phyloP scores from a whole-genome alignment of 1,140 invertebrate species.

The Hycleus cichorii region DNA sequence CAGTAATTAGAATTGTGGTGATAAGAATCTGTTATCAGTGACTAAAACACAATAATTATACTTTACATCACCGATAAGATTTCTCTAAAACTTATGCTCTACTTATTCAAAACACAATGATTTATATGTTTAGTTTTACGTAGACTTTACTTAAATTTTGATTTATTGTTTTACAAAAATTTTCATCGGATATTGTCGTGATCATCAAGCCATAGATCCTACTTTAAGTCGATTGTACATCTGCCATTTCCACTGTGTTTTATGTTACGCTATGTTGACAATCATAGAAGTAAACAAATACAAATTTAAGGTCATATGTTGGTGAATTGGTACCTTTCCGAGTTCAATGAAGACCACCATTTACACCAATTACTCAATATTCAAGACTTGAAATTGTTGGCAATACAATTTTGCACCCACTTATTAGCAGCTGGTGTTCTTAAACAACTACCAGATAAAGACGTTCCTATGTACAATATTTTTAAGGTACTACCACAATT shows the following conservation, averaged over 20 bases:
- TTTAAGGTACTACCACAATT: constrained; percentile 60
- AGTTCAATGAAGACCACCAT: constrained; percentile 63
- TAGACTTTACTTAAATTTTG: no score
- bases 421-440: constrained; percentile 82
- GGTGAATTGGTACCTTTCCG: constrained; percentile 78
- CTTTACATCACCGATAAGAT: no score
- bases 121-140: no score
- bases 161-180: neutral
- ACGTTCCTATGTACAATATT: constrained; percentile 53
- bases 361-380: constrained; percentile 53
- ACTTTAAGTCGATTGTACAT: neutral
- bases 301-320: constrained; percentile 73
- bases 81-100: no score
- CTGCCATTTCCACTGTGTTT: neutral
- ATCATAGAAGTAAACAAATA: neutral
- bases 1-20: no score
- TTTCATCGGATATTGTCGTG: constrained; percentile 8
- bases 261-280: neutral
- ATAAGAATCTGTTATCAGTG: no score
- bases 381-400: constrained; percentile 67
- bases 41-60: no score
- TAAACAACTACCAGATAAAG: constrained; percentile 64
- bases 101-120: no score
- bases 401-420: constrained; percentile 77
- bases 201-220: constrained; percentile 28